These are phyloP conservation scores for Gallinago stenura DNA, from an alignment of 2,797 vertebrate species.

Conservation along the genomic window DNA sequence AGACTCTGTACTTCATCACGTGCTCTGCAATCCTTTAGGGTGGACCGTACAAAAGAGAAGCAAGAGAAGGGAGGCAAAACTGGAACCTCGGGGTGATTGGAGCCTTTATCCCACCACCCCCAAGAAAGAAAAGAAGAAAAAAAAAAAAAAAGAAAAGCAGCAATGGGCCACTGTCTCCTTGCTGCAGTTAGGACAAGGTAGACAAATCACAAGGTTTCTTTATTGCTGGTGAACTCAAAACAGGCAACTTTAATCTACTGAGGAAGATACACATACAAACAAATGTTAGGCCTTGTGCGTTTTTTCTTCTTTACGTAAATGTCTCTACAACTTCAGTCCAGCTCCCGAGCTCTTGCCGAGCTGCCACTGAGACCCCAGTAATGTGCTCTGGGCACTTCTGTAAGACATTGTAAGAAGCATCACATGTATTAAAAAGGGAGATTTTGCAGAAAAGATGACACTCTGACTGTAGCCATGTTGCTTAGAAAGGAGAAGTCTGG, in stretches of 20 bases:
- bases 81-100: not conserved
- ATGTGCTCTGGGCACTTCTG: slow-evolving; percentile 16
- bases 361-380: slow-evolving; percentile 20
- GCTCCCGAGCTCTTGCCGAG: slow-evolving; percentile 23
- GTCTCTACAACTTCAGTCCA: slow-evolving; percentile 47
- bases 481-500: slow-evolving; percentile 35
- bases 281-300: slow-evolving; percentile 71
- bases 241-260: slow-evolving; percentile 77
- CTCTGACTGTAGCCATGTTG: slow-evolving; percentile 27
- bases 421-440: slow-evolving; percentile 17
- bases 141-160: not conserved
- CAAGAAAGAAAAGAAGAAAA: not conserved
- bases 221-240: slow-evolving; percentile 80
- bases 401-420: slow-evolving; percentile 47
- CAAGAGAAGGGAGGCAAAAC: not conserved
- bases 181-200: slow-evolving; percentile 39
- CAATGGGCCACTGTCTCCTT: not conserved
- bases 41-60: not conserved
- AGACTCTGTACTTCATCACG: not conserved
- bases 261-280: slow-evolving; percentile 73
- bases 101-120: not conserved
- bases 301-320: slow-evolving; percentile 48
- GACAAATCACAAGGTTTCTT: slow-evolving; percentile 70
- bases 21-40: not conserved
- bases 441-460: slow-evolving; percentile 48